Base-by-base conservation (phyloP, 2,113 vertebrate genomes). In the Hystrix cristata region DNA sequence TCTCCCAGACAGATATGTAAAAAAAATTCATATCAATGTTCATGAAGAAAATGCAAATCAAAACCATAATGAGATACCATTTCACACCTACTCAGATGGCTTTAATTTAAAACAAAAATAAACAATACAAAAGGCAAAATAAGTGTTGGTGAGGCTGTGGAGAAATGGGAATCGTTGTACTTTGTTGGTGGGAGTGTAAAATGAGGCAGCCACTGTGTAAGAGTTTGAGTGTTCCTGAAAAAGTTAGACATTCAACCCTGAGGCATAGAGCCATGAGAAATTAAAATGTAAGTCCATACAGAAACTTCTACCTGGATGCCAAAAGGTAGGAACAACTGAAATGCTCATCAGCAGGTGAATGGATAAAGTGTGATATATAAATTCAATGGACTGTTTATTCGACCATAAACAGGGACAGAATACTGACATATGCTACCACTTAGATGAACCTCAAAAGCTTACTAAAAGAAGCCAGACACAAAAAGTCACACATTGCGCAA, bases 41-140 rank as follows among this genome's bases (percentile, higher is more conserved):
- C 59, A 25, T 38, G 34, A 38, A 80, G 53, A 80, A 83, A 92
- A 85, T 65, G 71, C 31, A 94, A 91, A 81, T 91, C 57, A 85
- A 85, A 95, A 64, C 38, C 27, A 74, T 2, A 80, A 18, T 13
- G 18, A 78, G 12, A 18, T 65, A 59, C 27, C 38, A 79, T 23
- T 53, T 72, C 59, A 72, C 11, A 76, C 18, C 25, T 27, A 29
- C 46, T 83, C 76, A 21, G 55, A 51, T 82, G 38, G n/a, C 46
- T 83, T 94, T 86, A 81, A 59, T 80, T 81, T 81, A 31, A 69
- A 90, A 27, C 8, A 64, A 90, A 74, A 87, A 29, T 25, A 67
- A 69, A 53, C 57, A n/a, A 29, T 13, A 23, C 29, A 74, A 76
- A 81, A 55, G 59, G 34, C 34, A 82, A 78, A 88, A 13, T 38